These are phyloP conservation scores for Spea bombifrons DNA, from an alignment of 2,113 vertebrate species.

Conservation along the genomic window DNA sequence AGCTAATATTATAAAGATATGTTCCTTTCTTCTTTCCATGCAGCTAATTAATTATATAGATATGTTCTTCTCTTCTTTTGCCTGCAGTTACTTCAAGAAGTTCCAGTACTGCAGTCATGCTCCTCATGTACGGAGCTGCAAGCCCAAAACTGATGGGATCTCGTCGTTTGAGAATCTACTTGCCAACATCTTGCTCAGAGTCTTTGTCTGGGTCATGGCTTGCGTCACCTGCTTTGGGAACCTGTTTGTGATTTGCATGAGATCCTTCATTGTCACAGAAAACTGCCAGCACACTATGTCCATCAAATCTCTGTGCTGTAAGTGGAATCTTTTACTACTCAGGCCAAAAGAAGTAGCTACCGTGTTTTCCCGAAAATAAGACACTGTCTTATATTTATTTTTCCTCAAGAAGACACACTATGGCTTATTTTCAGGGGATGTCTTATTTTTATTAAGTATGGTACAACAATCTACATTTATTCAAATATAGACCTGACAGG, in stretches of 20 bases:
- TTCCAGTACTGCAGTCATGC: slow-evolving; percentile 64
- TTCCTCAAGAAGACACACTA: no score
- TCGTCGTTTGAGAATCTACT: slow-evolving; percentile 67
- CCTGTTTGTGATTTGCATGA: slow-evolving; percentile 58
- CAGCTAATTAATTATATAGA: no score
- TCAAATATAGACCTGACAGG: no score
- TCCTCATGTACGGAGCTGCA: slow-evolving; percentile 64
- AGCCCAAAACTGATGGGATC: slow-evolving; percentile 62
- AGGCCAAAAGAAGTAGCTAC: no score
- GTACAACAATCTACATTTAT: no score
- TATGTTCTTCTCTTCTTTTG: not conserved
- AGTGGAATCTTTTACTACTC: slow-evolving; percentile 40
- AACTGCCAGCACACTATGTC: slow-evolving; percentile 61
- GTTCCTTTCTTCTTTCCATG: not conserved
- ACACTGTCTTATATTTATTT: no score
- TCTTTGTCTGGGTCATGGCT: slow-evolving; percentile 64
- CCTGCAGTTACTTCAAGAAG: slow-evolving; percentile 60
- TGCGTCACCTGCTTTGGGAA: slow-evolving; percentile 64
- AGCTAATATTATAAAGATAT: not conserved
- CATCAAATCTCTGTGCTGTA: slow-evolving; percentile 67
- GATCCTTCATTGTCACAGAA: slow-evolving; percentile 52
- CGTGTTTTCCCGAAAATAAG: no score
- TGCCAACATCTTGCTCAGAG: slow-evolving; percentile 57
- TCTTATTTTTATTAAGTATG: no score
- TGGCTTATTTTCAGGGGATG: no score